phyloP scores from a whole-genome alignment of 2,113 vertebrate species.

The Cynoglossus semilaevis region DNA sequence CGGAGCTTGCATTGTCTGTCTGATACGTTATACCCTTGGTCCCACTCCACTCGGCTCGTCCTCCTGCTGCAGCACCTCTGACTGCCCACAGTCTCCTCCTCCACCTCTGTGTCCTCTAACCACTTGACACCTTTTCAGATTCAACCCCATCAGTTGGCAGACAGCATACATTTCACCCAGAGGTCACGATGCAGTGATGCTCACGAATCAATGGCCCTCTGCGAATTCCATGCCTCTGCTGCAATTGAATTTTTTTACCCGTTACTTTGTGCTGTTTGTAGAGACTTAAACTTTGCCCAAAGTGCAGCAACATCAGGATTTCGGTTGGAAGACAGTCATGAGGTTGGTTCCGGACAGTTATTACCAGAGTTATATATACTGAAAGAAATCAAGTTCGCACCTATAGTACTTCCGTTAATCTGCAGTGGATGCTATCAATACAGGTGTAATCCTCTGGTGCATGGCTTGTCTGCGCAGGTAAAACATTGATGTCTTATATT shows the following conservation, averaged over 20 bases:
- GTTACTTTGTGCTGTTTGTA: conserved; percentile 88
- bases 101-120: conserved; percentile 72
- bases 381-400: too few species aligned
- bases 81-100: conserved; percentile 47
- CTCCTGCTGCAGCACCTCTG: conserved; percentile 37
- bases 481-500: too few species aligned
- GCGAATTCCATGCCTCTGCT: conserved; percentile 89
- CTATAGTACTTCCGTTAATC: too few species aligned
- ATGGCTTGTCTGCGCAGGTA: too few species aligned
- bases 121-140: conserved; percentile 78
- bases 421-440: too few species aligned
- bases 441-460: too few species aligned
- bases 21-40: conserved; percentile 50
- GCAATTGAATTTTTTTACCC: conserved; percentile 85
- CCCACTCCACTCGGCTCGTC: conserved; percentile 37
- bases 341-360: conserved; percentile 51
- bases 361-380: too few species aligned
- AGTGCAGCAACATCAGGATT: conserved; percentile 66
- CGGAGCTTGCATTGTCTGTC: conserved; percentile 43
- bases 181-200: conserved; percentile 74
- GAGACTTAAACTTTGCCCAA: conserved; percentile 91
- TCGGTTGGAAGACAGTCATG: conserved; percentile 54
- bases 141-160: conserved; percentile 75
- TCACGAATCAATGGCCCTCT: conserved; percentile 80
- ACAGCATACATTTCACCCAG: conserved; percentile 68